Conservation (phyloP, 2,113 vertebrate species). For the Chionis minor region DNA sequence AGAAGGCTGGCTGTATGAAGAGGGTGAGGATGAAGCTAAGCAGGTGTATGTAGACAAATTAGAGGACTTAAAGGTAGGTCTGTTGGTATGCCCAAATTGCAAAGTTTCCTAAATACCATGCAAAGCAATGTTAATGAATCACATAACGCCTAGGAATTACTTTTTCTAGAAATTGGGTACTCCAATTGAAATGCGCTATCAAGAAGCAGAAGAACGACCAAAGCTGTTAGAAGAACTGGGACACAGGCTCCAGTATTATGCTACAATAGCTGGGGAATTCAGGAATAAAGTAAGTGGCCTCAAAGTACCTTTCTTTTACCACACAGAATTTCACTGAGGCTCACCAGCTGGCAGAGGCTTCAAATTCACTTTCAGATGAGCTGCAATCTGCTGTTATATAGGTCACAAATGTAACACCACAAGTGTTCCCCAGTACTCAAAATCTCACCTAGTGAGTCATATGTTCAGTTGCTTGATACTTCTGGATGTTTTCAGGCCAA, state of each 20-base stretch:
- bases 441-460: background rate
- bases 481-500: background rate
- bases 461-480: background rate
- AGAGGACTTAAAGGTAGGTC: conserved; percentile 77
- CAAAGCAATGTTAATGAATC: background rate
- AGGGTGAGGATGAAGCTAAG: conserved; percentile 81
- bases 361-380: background rate
- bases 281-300: conserved; percentile 67
- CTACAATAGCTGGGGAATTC: conserved; percentile 76
- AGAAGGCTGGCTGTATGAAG: conserved; percentile 83
- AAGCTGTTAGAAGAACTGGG: conserved; percentile 75
- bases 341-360: background rate
- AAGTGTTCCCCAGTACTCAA: background rate
- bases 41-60: conserved; percentile 81
- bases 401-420: background rate
- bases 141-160: background rate
- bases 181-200: conserved; percentile 77
- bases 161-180: conserved; percentile 77
- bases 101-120: background rate
- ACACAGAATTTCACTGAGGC: background rate
- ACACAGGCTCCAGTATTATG: conserved; percentile 75
- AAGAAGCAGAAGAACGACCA: conserved; percentile 77
- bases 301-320: background rate
- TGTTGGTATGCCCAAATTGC: background rate
- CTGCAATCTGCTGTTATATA: background rate